These are phyloP conservation scores for Orthosia gothica DNA, from an alignment of 2,888 invertebrate genomes.

Conservation along the genomic window DNA sequence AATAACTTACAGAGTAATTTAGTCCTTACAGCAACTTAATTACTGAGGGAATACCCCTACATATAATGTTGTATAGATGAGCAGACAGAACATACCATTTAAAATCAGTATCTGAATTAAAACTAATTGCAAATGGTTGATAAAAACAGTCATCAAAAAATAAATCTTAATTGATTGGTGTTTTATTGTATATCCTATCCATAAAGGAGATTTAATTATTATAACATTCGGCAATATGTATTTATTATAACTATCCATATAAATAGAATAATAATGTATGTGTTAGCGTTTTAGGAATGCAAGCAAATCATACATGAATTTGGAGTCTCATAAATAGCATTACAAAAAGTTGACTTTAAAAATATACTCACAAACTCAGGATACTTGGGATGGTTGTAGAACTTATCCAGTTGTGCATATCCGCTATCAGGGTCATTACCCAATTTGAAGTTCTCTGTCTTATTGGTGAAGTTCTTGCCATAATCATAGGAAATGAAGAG, in stretches of 20 bases:
- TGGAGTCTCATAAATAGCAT: neutral
- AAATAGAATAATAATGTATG: neutral
- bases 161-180: neutral
- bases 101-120: neutral
- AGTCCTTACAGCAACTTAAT: neutral
- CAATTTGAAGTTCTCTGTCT: conserved; percentile 93
- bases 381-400: conserved; percentile 96
- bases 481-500: conserved; percentile 97
- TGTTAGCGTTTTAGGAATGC: neutral
- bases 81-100: neutral
- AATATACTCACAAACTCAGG: conserved; percentile 94
- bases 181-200: neutral
- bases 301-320: neutral
- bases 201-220: neutral
- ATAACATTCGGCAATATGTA: neutral
- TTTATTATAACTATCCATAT: neutral
- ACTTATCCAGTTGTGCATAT: conserved; percentile 95
- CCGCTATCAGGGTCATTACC: conserved; percentile 88
- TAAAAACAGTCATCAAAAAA: neutral
- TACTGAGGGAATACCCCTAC: neutral
- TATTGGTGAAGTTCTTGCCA: conserved; percentile 95
- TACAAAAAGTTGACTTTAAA: neutral
- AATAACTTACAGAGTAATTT: neutral
- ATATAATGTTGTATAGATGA: neutral
- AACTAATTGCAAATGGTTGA: neutral